Evolutionary conservation across 2,113 vertebrate genomes (phyloP), one percentile per base, ranked within the genome.

Genomic region (Chroicocephalus ridibundus): DNA sequence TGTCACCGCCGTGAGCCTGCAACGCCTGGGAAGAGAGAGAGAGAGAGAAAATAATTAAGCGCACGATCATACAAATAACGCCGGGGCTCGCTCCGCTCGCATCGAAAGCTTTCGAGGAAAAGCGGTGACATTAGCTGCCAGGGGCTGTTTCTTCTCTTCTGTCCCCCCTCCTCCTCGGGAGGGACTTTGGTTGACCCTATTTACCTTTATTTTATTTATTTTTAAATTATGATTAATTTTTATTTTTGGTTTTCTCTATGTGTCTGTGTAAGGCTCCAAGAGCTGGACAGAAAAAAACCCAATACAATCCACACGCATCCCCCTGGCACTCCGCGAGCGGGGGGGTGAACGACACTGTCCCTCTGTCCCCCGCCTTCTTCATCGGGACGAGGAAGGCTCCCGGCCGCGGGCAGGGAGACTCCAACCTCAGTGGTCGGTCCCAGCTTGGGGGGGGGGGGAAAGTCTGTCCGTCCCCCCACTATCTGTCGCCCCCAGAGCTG

Each of bases 31-130:
- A 36, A 36, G 21, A 38, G 7, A 74, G 54, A 34, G 54, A 15
- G 2, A 15, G 10, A 18, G 19, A 46, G 9, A 15, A 72, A 71
- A 51, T 11, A 93, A 88, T 70, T 70, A 55, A 91, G 44, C 15
- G 2, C 72, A 6, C 27, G 62, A 76, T 71, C 57, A 1, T 2
- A 55, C 40, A 29, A 82, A 80, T 64, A 83, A 29, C 26, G 69
- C 29, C 71, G 72, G 71, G 77, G 86, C 46, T 93, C 64, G 29
- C 89, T 83, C 68, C 10, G 54, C 47, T 62, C 20, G 42, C 91
- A 31, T 55, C 20, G 81, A 93, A 81, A 93, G 90, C 96, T 89
- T 94, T 96, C 93, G 86, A 95, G 86, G 96, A 96, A 96, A 93
- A 91, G 69, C 31, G 44, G 86, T 77, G 79, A 57, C 92, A 88